Evolutionary conservation across 2,888 invertebrate genomes (phyloP).

Genomic region (Platerodrilus igneus): DNA sequence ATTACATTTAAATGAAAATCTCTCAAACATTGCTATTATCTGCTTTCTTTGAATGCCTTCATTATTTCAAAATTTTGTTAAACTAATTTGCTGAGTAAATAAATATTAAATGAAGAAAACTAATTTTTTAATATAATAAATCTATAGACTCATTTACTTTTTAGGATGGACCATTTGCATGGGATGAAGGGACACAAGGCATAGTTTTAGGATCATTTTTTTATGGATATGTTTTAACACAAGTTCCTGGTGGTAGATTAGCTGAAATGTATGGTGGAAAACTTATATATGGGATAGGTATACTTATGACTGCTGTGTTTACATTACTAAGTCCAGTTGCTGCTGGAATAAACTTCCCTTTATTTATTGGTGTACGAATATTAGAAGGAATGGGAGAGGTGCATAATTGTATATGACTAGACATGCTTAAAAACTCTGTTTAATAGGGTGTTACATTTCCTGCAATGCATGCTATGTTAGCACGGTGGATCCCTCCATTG

Average conservation of each 20-base stretch:
- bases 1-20: no score
- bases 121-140: neutral
- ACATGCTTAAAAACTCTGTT: slow-evolving; percentile 11
- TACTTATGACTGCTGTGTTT: slow-evolving; percentile 74
- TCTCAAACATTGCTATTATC: no score
- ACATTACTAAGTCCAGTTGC: slow-evolving; percentile 81
- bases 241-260: slow-evolving; percentile 76
- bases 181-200: slow-evolving; percentile 75
- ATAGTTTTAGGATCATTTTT: slow-evolving; percentile 80
- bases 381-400: slow-evolving; percentile 81
- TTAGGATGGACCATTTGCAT: slow-evolving; percentile 65
- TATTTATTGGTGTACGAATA: slow-evolving; percentile 70
- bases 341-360: slow-evolving; percentile 61
- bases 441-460: slow-evolving; percentile 88
- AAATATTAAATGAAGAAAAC: no score
- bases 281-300: slow-evolving; percentile 75
- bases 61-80: no score
- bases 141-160: slow-evolving; percentile 6
- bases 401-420: slow-evolving; percentile 18
- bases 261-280: slow-evolving; percentile 88
- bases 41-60: no score
- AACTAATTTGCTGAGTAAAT: no score
- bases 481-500: slow-evolving; percentile 88
- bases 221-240: slow-evolving; percentile 77
- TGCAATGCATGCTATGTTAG: slow-evolving; percentile 89